Evolutionary conservation across 2,888 invertebrate genomes (phyloP).

Genomic region (Embidobia sp.): DNA sequence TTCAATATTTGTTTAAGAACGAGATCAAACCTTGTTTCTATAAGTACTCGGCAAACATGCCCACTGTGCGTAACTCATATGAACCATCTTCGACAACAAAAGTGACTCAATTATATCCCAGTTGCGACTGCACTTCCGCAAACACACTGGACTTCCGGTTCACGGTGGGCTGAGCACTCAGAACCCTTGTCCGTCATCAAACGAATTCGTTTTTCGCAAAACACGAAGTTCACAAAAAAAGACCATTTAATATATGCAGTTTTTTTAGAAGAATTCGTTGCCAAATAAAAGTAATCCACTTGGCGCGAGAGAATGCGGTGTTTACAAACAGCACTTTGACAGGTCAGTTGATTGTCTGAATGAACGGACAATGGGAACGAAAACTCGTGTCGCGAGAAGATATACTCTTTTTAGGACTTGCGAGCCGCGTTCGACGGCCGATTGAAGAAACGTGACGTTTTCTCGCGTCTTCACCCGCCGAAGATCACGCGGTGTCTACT

Average conservation of each 20-base stretch:
- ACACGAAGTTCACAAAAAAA: too few relatives aligned
- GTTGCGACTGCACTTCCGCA: constrained; percentile 36
- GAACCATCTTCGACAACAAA: constrained; percentile 74
- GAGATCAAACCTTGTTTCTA: constrained; percentile 80
- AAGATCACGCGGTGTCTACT: constrained; percentile 52
- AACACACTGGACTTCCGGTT: constrained; percentile 36
- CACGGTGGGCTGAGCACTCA: constrained; percentile 9
- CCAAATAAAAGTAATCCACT: too few relatives aligned
- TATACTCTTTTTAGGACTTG: constrained; percentile 2
- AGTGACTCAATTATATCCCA: constrained; percentile 22
- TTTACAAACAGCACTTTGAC: constrained; percentile 21
- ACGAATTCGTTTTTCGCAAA: too few relatives aligned
- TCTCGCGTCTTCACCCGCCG: constrained; percentile 50
- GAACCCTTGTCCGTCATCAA: too few relatives aligned
- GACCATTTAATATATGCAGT: too few relatives aligned
- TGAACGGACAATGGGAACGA: neutral
- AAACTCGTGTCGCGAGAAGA: constrained; percentile 14
- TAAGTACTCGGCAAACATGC: constrained; percentile 80
- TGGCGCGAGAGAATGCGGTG: too few relatives aligned
- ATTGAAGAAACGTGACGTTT: constrained; percentile 37
- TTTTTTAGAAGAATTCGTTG: too few relatives aligned
- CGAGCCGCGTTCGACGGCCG: constrained; percentile 37
- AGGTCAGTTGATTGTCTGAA: constrained; percentile 7
- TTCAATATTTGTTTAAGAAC: too few relatives aligned
- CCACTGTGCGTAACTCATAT: constrained; percentile 81